Base-by-base conservation (phyloP, 2,888 invertebrate species). In the Dasysyrphus tricinctus region DNA sequence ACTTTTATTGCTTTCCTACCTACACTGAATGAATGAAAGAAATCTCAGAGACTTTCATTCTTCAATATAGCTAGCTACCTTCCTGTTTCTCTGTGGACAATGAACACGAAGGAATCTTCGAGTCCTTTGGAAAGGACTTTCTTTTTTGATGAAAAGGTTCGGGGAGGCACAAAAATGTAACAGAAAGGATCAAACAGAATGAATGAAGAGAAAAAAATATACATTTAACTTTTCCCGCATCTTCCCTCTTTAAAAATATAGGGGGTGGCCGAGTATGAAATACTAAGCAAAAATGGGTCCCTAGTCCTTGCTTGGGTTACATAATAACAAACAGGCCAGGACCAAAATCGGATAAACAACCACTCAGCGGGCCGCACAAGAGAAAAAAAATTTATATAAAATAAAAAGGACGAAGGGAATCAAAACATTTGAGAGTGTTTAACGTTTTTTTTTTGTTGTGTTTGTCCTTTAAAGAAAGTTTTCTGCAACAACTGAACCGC, bases 381-480 rank as follows among this genome's bases (percentile, higher is more conserved):
- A 16, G n/a, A 37, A 47, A 29, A 29, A n/a, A 34, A n/a, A 9
- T 16, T n/a, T 12, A 16, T 54, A 29, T 7, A 44, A 59, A 16
- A 34, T 39, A 67, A 73, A 67, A 69, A 73, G 69, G 77, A 81
- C 73, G 56, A 82, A 69, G 72, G 65, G 78, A 82, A 86, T 86
- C 86, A 82, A 72, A 82, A 82, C 86, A 82, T 82, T 86, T 72
- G 86, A 82, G 82, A 78, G 82, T 72, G 77, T 82, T 86, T 86
- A 86, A 79, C 75, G 81, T 75, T 63, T 67, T 82, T 73, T 81
- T 70, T 69, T 75, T 9, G 61, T 34, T 63, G 1, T 61, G 51
- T 61, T 37, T 54, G 24, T 61, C 59, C 61, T 69, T 69, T 54
- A 69, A 42, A 57, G 32, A 72, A 72, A 72, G 12, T 42, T 69